A percentile compares a stretch with the other conserved stretches of the same genome.
These are phyloP conservation scores for Perccottus glenii DNA, from an alignment of 2,113 vertebrate genomes.

Conservation along the genomic window DNA sequence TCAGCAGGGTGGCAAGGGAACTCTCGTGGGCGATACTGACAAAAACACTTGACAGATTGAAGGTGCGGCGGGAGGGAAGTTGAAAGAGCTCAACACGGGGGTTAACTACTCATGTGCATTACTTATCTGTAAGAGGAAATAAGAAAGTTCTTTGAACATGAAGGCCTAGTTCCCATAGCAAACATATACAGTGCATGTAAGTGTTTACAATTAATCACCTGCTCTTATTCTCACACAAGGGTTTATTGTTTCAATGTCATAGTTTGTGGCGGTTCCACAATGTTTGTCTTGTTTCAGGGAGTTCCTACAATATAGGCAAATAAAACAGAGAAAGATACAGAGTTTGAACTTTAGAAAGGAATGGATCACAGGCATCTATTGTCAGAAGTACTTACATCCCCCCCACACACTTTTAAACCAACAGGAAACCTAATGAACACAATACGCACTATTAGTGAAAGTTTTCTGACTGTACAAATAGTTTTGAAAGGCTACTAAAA, in stretches of 20 bases:
- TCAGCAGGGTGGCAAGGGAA: constrained; percentile 58
- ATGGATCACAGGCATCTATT: too few relatives aligned
- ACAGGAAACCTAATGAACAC: too few relatives aligned
- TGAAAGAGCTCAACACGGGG: constrained; percentile 3
- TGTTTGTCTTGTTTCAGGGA: not conserved
- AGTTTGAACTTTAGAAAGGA: too few relatives aligned
- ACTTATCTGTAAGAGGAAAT: constrained; percentile 1
- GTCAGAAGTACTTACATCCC: too few relatives aligned
- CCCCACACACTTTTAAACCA: too few relatives aligned
- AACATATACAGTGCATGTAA: not conserved
- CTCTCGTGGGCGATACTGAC: constrained; percentile 61
- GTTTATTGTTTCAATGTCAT: not conserved
- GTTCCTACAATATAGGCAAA: not conserved
- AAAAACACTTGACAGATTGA: constrained; percentile 64
- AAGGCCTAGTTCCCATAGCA: not conserved
- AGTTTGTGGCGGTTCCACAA: not conserved
- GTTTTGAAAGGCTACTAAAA: too few relatives aligned
- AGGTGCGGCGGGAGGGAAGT: constrained; percentile 46
- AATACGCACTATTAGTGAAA: too few relatives aligned
- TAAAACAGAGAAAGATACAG: not conserved
- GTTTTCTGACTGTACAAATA: too few relatives aligned
- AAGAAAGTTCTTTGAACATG: not conserved
- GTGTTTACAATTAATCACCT: not conserved
- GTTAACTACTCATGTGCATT: constrained; percentile 29
- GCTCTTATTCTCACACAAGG: not conserved